Evolutionary conservation across 2,797 vertebrate genomes (phyloP), one percentile per base, ranked within the genome.

Genomic region (Micropoecilia bifurca): DNA sequence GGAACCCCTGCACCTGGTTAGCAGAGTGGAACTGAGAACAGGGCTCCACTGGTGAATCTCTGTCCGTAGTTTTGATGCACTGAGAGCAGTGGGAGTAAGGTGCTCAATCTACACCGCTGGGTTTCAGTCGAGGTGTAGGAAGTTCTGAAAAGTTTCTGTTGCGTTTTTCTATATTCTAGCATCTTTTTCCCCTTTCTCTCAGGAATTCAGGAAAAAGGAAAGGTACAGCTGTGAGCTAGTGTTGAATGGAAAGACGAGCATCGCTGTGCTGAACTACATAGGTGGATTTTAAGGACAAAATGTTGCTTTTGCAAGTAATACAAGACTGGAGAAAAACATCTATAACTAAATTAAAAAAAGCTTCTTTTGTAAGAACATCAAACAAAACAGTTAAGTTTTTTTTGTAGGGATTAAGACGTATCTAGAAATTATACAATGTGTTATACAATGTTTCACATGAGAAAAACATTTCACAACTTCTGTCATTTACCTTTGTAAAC

Each of bases 21-120:
- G 77, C 84, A 82, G 89, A 90, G 88, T 91, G 91, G 90, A 92
- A 92, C 92, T 81, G 91, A 91, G 87, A 89, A 80, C 88, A 84
- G 76, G 78, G 73, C 86, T 85, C 53, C 50, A 48, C 75, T 84
- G 45, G 75, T 79, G 83, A 86, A 87, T 90, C 88, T 72, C 59
- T 9, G 46, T 53, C 47, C 8, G 2, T 20, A 25, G 74, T 46
- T 61, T 33, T 43, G 57, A 75, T 45, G 53, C 41, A 59, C 13
- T 22, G 28, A 50, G 55, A 45, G 14, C 53, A 18, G 53, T 75
- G 36, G 48, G 53, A 75, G 53, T 74, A 41, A 74, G 13, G 73
- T 12, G 20, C 20, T 50, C 12, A 13, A 20, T 36, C 22, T 50
- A 13, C 4, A 16, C 41, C 25, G 6, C n/a, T 46, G 45, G 68